A percentile compares a stretch with the other conserved stretches of the same genome.
These are phyloP conservation scores for Caradrina clavipalpis DNA, from an alignment of 2,888 invertebrate species.

Conservation along the genomic window DNA sequence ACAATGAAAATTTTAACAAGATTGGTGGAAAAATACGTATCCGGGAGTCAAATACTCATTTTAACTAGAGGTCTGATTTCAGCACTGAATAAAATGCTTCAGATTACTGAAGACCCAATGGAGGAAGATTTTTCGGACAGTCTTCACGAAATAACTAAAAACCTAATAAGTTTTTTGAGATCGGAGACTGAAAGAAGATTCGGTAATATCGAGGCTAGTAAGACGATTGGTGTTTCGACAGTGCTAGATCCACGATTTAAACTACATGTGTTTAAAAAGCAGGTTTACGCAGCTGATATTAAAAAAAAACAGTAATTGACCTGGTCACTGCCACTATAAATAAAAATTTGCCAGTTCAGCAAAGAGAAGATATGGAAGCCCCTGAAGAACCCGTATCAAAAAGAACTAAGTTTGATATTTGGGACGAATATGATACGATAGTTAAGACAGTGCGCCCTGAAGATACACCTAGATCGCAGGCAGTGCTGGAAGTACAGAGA, in stretches of 20 bases:
- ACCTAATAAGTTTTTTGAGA: constrained; percentile 15
- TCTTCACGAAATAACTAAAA: constrained; percentile 24
- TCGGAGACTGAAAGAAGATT: constrained; percentile 42
- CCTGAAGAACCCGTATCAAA: constrained; percentile 18
- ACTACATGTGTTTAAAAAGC: constrained; percentile 30
- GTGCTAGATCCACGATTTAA: constrained; percentile 41
- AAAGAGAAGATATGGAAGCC: constrained; percentile 15
- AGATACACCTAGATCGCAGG: constrained; percentile 35
- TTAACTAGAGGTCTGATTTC: constrained; percentile 30
- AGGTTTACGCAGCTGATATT: constrained; percentile 2
- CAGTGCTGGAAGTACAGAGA: constrained; percentile 39
- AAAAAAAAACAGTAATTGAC: constrained; percentile 10
- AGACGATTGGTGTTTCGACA: constrained; percentile 37
- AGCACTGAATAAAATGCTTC: constrained; percentile 34
- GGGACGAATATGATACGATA: constrained; percentile 30
- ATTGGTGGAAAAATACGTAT: constrained; percentile 33
- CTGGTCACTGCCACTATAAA: constrained; percentile 13
- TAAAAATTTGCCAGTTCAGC: constrained; percentile 26
- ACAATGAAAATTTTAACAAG: too few species aligned
- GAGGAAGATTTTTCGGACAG: constrained; percentile 29
- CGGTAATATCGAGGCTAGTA: constrained; percentile 37
- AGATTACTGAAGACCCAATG: constrained; percentile 23
- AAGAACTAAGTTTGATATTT: constrained; percentile 31
- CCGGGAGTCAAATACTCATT: constrained; percentile 29
- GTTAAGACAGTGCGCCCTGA: constrained; percentile 26